A percentile compares a stretch with the other conserved stretches of the same genome.
These are phyloP conservation scores for Macrochelys suwanniensis DNA, from an alignment of 2,797 vertebrate species.

Conservation along the genomic window DNA sequence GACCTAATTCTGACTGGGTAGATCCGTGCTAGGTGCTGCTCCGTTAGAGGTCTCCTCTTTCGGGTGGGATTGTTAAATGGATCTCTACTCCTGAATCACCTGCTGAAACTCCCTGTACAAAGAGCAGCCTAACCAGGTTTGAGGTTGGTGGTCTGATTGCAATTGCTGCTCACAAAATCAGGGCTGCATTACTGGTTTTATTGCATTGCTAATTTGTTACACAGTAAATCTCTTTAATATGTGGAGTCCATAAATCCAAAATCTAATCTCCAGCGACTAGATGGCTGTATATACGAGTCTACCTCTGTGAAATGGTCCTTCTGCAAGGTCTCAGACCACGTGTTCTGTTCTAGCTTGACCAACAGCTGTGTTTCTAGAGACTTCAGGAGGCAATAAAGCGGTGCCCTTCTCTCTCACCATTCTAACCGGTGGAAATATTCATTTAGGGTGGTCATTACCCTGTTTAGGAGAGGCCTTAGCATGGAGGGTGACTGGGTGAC, in stretches of 20 bases:
- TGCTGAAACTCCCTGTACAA: no score
- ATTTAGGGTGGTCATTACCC: neutral
- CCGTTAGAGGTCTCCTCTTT: no score
- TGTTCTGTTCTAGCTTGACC: neutral
- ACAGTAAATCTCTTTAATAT: neutral
- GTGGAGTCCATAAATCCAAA: neutral
- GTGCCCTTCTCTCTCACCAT: neutral
- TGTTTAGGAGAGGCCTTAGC: neutral
- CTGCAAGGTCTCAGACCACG: neutral
- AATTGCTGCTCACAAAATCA: neutral
- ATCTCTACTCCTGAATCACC: no score
- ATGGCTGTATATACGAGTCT: neutral
- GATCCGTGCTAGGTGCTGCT: no score
- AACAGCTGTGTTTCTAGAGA: neutral
- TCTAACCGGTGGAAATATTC: no score
- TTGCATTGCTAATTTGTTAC: neutral
- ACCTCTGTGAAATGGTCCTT: neutral
- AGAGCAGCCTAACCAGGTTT: neutral
- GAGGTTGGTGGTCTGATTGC: neutral
- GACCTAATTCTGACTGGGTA: no score
- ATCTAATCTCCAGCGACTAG: no score
- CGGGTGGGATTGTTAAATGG: no score
- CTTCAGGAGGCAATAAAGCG: neutral
- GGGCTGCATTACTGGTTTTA: neutral
- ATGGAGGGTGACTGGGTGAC: neutral